Conservation (phyloP, 2,797 vertebrate genomes). For the Thamnophis elegans region DNA sequence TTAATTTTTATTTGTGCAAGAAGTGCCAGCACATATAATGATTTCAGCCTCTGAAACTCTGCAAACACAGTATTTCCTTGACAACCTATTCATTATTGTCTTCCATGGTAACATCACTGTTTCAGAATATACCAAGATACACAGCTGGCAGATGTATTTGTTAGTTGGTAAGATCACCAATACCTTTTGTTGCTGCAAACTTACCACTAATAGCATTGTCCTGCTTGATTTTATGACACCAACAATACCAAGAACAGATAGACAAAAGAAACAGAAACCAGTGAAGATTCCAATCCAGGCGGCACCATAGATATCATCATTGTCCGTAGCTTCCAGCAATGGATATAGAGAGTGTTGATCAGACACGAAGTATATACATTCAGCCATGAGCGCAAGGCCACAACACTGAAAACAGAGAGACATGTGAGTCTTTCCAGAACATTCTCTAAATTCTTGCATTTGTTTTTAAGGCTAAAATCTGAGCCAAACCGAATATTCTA, state of each 20-base stretch:
- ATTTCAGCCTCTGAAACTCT: conserved; percentile 5
- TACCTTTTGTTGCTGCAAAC: conserved; percentile 28
- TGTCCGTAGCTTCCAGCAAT: conserved; percentile 73
- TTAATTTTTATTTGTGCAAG: conserved; percentile 14
- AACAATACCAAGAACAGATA: conserved; percentile 72
- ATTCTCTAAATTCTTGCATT: neutral
- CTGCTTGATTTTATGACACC: conserved; percentile 72
- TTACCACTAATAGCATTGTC: conserved; percentile 75
- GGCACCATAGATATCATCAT: conserved; percentile 71
- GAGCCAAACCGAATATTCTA: neutral
- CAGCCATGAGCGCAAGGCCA: conserved; percentile 76
- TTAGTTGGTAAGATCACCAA: neutral
- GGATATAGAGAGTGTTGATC: conserved; percentile 67
- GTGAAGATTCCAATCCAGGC: conserved; percentile 83
- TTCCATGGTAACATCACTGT: neutral
- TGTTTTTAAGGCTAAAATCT: neutral
- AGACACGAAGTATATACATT: conserved; percentile 79
- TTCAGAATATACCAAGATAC: neutral
- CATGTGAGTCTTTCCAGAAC: neutral
- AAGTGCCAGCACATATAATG: neutral
- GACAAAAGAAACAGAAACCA: conserved; percentile 75
- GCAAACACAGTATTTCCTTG: neutral
- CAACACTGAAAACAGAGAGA: conserved; percentile 69
- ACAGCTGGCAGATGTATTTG: neutral
- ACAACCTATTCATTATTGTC: neutral